Conservation (phyloP, 2,113 vertebrate genomes). For the Chlamydotis undulata region DNA sequence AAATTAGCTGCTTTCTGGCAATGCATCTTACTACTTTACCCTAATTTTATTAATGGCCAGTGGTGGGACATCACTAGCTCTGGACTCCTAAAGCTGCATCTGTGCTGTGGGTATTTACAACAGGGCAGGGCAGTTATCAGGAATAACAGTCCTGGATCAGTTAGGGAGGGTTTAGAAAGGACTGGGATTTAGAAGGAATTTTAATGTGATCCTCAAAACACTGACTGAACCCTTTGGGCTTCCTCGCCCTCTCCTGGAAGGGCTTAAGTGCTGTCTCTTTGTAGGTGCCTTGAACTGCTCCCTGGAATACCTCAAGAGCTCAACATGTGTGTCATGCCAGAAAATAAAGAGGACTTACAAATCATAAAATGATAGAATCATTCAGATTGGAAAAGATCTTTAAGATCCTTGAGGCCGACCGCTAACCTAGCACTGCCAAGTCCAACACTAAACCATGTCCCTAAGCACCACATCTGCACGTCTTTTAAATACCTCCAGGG, state of each 20-base stretch:
- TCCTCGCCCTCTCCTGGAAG: neutral
- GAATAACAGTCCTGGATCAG: fast-evolving
- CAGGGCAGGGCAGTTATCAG: neutral
- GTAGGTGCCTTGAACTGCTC: neutral
- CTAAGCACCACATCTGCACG: fast-evolving
- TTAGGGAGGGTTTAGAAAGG: neutral
- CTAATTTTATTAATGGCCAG: neutral
- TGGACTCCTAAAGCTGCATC: neutral
- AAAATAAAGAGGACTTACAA: neutral
- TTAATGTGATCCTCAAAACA: neutral
- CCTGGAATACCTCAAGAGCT: neutral
- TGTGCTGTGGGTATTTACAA: neutral
- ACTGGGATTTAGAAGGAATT: neutral
- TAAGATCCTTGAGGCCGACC: fast-evolving
- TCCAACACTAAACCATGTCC: neutral
- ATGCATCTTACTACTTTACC: neutral
- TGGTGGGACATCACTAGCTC: neutral
- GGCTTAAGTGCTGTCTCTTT: fast-evolving
- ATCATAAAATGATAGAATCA: neutral
- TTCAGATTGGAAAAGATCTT: neutral
- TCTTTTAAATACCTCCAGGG: neutral
- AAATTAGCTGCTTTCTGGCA: neutral
- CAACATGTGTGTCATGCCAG: fast-evolving
- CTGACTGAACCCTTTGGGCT: neutral
- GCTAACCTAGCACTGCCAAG: neutral